Evolutionary conservation across 1,140 invertebrate genomes (phyloP).

Genomic region (Saccostrea echinata): DNA sequence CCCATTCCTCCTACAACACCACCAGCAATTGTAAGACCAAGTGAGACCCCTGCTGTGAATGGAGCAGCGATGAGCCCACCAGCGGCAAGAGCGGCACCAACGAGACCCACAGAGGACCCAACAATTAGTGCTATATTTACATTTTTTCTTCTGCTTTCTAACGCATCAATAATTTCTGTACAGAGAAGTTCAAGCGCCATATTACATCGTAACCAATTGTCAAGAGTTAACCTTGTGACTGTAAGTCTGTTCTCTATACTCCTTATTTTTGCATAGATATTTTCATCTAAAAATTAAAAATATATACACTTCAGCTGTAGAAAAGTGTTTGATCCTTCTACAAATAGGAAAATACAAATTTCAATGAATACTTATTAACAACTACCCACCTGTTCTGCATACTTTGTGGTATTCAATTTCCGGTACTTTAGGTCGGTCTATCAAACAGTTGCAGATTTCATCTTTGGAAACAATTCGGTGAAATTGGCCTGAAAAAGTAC

Average conservation of each 20-base stretch:
- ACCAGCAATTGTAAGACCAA: slow-evolving; percentile 50
- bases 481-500: slow-evolving; percentile 10
- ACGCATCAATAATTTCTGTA: neutral
- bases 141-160: slow-evolving; percentile 1
- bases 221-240: neutral
- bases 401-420: neutral
- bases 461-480: neutral
- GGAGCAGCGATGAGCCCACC: slow-evolving; percentile 43
- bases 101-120: slow-evolving; percentile 31
- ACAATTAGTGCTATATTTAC: slow-evolving; percentile 46
- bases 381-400: neutral
- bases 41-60: slow-evolving; percentile 37
- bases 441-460: slow-evolving; percentile 1
- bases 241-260: neutral
- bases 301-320: neutral
- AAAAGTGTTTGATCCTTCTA: neutral
- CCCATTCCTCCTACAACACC: slow-evolving; percentile 39
- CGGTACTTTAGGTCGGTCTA: neutral
- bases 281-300: slow-evolving; percentile 11
- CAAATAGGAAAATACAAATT: neutral
- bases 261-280: neutral
- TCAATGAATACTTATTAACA: neutral
- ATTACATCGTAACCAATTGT: slow-evolving; percentile 6
- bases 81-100: slow-evolving; percentile 3
- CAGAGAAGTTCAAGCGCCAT: slow-evolving; percentile 24